These are phyloP conservation scores for Antechinus stuartii DNA, from an alignment of 2,113 vertebrate genomes.

Conservation along the genomic window DNA sequence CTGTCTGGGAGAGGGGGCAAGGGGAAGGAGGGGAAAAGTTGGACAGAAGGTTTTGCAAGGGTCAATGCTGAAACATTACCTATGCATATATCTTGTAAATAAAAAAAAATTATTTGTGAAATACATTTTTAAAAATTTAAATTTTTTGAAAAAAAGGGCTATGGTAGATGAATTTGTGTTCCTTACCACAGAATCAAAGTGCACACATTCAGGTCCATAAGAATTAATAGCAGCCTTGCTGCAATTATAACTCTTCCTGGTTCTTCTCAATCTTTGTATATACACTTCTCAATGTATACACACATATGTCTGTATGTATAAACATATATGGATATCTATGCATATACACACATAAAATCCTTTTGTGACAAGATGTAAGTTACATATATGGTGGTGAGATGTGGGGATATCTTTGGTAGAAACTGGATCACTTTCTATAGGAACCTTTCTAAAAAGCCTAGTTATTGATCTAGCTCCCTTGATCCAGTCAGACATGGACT, in stretches of 20 bases:
- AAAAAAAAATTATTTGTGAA: neutral
- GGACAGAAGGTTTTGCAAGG: too few relatives aligned
- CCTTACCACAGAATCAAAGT: neutral
- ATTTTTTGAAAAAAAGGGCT: neutral
- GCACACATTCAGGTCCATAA: neutral
- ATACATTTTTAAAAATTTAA: neutral
- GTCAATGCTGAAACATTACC: too few relatives aligned
- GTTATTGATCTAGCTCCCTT: neutral
- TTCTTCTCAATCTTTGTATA: neutral
- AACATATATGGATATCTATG: too few relatives aligned
- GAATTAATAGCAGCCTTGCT: neutral
- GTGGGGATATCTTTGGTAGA: neutral
- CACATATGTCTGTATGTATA: too few relatives aligned
- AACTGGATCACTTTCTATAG: neutral
- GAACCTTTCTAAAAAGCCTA: neutral
- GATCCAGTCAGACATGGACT: neutral
- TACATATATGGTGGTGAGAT: neutral
- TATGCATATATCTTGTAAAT: neutral
- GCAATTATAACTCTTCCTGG: neutral
- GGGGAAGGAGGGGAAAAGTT: too few relatives aligned
- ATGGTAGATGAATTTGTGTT: neutral
- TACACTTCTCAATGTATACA: too few relatives aligned
- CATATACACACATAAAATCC: too few relatives aligned
- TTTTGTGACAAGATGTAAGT: too few relatives aligned
- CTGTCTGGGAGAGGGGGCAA: too few relatives aligned